Percentiles rank a stretch among this genome's conserved stretches.
Conservation (phyloP, 2,797 vertebrate genomes). For the Rhinogobio ventralis region DNA sequence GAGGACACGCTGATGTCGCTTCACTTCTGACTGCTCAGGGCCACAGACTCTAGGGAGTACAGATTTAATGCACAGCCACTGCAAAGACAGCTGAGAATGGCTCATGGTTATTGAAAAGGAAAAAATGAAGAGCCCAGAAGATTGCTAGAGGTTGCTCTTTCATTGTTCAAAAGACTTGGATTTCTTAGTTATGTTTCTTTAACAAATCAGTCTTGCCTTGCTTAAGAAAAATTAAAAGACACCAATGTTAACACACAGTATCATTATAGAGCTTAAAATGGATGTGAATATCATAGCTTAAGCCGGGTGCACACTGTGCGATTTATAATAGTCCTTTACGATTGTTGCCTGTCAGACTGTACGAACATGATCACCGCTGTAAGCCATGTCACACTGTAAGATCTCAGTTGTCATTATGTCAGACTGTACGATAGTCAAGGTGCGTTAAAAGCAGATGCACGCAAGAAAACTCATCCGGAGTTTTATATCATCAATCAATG, state of each 20-base stretch:
- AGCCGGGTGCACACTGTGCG: not conserved
- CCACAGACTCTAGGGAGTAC: not conserved
- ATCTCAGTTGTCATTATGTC: too few relatives aligned
- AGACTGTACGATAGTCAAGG: too few relatives aligned
- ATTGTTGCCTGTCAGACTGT: not conserved
- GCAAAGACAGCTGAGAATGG: not conserved
- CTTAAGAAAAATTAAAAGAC: not conserved
- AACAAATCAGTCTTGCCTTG: not conserved
- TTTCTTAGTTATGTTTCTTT: not conserved
- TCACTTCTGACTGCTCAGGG: not conserved
- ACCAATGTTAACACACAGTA: not conserved
- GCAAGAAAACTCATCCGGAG: too few relatives aligned
- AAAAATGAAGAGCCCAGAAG: not conserved
- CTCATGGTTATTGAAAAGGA: not conserved
- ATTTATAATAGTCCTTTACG: not conserved
- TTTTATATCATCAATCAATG: too few relatives aligned
- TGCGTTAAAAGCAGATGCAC: too few relatives aligned
- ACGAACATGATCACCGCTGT: not conserved
- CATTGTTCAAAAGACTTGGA: not conserved
- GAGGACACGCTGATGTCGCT: conserved; percentile 6
- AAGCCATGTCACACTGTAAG: too few relatives aligned
- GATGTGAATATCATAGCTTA: not conserved
- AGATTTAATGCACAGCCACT: not conserved
- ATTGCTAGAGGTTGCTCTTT: not conserved
- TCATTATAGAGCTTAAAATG: not conserved